Evolutionary conservation across 1,140 invertebrate species (phyloP).

Genomic region (Zophobas atratus): DNA sequence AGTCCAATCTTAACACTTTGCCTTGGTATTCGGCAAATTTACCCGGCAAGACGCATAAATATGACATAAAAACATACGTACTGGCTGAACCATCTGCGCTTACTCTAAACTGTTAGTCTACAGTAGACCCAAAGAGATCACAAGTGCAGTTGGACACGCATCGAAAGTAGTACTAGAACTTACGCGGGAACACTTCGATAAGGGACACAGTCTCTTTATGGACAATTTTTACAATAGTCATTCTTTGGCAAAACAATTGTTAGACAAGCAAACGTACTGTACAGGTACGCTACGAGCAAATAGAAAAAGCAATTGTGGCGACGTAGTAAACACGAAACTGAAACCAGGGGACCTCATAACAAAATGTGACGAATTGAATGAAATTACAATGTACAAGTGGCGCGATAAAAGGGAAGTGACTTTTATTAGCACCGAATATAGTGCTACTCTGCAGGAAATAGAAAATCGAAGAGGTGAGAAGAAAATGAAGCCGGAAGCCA

Average conservation of each 20-base stretch:
- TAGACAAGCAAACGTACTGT: conserved; percentile 29
- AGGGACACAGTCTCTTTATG: conserved; percentile 46
- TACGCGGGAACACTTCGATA: conserved; percentile 2
- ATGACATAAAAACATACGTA: conserved; percentile 42
- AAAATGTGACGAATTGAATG: background rate
- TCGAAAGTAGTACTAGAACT: conserved; percentile 42
- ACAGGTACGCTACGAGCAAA: conserved; percentile 47
- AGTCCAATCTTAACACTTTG: no score
- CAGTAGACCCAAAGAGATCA: conserved; percentile 22
- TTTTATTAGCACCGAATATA: conserved; percentile 56
- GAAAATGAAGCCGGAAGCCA: conserved; percentile 58
- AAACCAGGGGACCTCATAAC: conserved; percentile 40
- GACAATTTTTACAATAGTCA: conserved; percentile 52
- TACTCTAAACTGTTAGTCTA: conserved; percentile 40
- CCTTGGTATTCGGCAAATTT: background rate
- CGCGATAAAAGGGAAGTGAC: conserved; percentile 62
- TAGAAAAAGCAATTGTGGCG: conserved; percentile 23
- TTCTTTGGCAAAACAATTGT: conserved; percentile 40
- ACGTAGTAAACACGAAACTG: conserved; percentile 25
- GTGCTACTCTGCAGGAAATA: no score
- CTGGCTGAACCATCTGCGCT: conserved; percentile 14
- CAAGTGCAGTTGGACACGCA: conserved; percentile 26
- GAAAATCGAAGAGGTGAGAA: conserved; percentile 55
- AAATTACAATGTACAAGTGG: conserved; percentile 62
- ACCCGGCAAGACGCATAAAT: conserved; percentile 43